Base-by-base conservation (phyloP, 2,113 vertebrate genomes). In the Phyllopteryx taeniolatus region DNA sequence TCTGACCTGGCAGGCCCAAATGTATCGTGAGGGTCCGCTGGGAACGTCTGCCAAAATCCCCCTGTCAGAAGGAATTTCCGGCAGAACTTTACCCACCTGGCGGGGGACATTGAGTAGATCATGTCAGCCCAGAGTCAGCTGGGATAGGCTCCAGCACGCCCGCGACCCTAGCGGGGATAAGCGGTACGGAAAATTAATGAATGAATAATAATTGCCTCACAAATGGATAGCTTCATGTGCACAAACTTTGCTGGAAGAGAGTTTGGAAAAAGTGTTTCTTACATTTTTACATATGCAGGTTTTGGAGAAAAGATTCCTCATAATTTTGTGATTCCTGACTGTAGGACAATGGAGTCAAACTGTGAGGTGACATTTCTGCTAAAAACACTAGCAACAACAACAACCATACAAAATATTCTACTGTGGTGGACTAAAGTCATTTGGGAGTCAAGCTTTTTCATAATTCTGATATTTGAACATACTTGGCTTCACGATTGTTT, bases 291-390 rank as follows among this genome's bases (percentile, higher is more conserved):
- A 13, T 11, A 61, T 61, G 54, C 20, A 67, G 42, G n/a, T 68
- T 33, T 71, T 51, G 39, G 22, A 0, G 2, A 70, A 9, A 57
- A 35, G 49, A 35, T 22, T 67, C 14, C 42, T 78, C 1, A 66
- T 75, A 65, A 68, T 74, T 67, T 72, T 71, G n/a, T 53, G 15
- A 70, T 60, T 68, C 56, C 67, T 22, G 15, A 61, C 19, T 42
- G 56, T 68, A 75, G 68, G 80, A 66, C 42, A 46, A 77, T 76
- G 73, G 68, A 60, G 75, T 69, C 68, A 75, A 69, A 77, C 35
- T 44, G 71, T 20, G n/a, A n/a, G 51, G 51, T 75, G 77, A 78
- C 72, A 70, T 71, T 71, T 67, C 11, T 74, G 56, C 70, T 53
- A 63, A 73, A 75, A 74, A 59, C 46, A 39, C 35, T 6, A 39